phyloP scores from a whole-genome alignment of 1,140 invertebrate species.

The Caenorhabditis inopinata region DNA sequence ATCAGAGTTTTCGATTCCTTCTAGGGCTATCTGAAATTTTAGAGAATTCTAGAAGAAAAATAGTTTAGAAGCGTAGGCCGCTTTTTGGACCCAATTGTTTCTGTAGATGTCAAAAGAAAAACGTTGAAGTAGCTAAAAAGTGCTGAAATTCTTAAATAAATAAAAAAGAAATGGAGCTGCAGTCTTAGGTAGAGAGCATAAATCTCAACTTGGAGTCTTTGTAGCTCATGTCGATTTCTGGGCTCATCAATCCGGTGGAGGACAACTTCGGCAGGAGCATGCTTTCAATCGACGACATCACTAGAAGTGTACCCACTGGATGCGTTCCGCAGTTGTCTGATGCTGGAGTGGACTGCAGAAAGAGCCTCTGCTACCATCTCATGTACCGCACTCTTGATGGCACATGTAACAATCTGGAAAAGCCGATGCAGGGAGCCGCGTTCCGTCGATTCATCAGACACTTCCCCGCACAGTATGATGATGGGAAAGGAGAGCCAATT shows the following conservation, averaged over 20 bases:
- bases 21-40: no score
- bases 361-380: slow-evolving; percentile 65
- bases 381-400: slow-evolving; percentile 84
- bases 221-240: slow-evolving; percentile 41
- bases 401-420: slow-evolving; percentile 88
- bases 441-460: slow-evolving; percentile 68
- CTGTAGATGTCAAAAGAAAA: no score
- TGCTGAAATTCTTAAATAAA: no score
- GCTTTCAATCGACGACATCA: slow-evolving; percentile 64
- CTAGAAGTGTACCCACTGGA: slow-evolving; percentile 57
- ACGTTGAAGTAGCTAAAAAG: no score
- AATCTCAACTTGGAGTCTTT: neutral
- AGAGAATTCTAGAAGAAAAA: no score
- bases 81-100: no score
- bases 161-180: no score
- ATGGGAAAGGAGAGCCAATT: slow-evolving; percentile 55
- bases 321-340: slow-evolving; percentile 62
- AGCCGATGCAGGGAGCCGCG: slow-evolving; percentile 87
- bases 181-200: no score
- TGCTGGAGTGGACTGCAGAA: slow-evolving; percentile 50
- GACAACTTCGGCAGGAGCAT: slow-evolving; percentile 51
- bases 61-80: no score
- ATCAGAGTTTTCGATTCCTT: no score
- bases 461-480: slow-evolving; percentile 59
- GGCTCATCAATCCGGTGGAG: slow-evolving; percentile 61